Percentiles rank a stretch among this genome's conserved stretches.
Conservation (phyloP, 2,113 vertebrate genomes). For the Saimiri boliviensis region DNA sequence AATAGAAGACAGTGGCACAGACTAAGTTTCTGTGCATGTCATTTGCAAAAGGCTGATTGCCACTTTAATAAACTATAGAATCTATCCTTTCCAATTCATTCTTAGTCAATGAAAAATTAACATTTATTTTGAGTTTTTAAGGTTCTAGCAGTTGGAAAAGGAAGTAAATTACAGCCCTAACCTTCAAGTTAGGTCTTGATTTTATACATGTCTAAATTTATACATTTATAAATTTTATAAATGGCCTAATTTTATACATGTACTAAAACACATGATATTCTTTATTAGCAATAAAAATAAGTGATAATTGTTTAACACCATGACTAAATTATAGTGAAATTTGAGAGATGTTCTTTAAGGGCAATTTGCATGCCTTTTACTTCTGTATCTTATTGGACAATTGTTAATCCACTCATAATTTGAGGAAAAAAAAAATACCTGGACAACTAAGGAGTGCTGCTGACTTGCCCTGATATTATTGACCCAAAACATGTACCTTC, state of each 20-base stretch:
- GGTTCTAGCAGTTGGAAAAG: neutral
- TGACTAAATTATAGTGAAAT: neutral
- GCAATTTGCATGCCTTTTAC: neutral
- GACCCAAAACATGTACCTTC: neutral
- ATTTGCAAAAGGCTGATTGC: neutral
- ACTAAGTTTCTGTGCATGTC: neutral
- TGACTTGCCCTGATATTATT: neutral
- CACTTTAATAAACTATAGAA: neutral
- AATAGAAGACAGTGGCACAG: neutral
- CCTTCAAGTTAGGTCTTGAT: neutral
- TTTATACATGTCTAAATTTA: no score
- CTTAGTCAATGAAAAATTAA: neutral
- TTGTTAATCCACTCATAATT: neutral
- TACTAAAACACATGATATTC: neutral
- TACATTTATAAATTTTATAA: no score
- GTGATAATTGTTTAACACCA: neutral
- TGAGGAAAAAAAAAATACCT: neutral
- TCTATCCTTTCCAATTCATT: neutral
- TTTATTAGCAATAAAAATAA: neutral
- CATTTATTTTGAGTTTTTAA: constrained; percentile 17
- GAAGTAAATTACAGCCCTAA: neutral
- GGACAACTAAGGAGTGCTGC: neutral
- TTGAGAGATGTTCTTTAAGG: neutral
- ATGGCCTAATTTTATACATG: neutral
- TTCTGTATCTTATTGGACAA: neutral